These are phyloP conservation scores for Cranoglanis bouderius DNA, from an alignment of 2,113 vertebrate species.

Conservation along the genomic window DNA sequence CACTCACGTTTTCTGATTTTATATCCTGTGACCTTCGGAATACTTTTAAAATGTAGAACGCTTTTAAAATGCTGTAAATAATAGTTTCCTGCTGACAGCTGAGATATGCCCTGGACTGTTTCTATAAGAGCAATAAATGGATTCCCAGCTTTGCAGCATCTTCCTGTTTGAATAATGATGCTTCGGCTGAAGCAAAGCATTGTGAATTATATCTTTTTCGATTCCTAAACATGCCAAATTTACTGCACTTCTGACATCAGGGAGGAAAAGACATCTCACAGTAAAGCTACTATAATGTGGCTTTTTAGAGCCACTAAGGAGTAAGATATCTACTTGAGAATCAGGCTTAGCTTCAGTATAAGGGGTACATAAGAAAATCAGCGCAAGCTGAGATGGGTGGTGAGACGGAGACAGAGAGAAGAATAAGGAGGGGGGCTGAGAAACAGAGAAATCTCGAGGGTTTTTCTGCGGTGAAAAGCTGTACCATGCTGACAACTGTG, in stretches of 20 bases:
- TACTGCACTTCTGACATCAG: slow-evolving; percentile 6
- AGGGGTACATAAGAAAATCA: slow-evolving; percentile 42
- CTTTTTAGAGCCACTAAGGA: slow-evolving; percentile 20
- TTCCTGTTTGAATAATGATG: not conserved
- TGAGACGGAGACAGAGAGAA: slow-evolving; percentile 23
- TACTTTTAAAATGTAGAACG: slow-evolving; percentile 6
- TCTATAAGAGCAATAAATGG: slow-evolving; percentile 19
- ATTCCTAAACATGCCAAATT: slow-evolving; percentile 20
- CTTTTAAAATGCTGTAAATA: slow-evolving; percentile 6
- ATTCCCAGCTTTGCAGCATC: not conserved
- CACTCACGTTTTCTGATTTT: slow-evolving; percentile 5
- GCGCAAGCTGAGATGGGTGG: slow-evolving; percentile 27
- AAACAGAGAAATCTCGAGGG: slow-evolving; percentile 39
- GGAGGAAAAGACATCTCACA: not conserved
- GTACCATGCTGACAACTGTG: slow-evolving; percentile 52
- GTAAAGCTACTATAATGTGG: slow-evolving; percentile 6
- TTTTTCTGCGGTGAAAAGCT: slow-evolving; percentile 45
- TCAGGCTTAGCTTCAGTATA: slow-evolving; percentile 26
- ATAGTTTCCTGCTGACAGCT: not conserved
- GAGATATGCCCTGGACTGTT: not conserved
- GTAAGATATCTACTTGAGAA: slow-evolving; percentile 22
- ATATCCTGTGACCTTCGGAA: slow-evolving; percentile 3
- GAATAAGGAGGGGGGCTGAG: not conserved
- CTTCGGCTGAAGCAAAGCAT: not conserved
- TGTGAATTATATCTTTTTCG: slow-evolving; percentile 3